phyloP scores from a whole-genome alignment of 2,113 vertebrate species.

The Indicator indicator region DNA sequence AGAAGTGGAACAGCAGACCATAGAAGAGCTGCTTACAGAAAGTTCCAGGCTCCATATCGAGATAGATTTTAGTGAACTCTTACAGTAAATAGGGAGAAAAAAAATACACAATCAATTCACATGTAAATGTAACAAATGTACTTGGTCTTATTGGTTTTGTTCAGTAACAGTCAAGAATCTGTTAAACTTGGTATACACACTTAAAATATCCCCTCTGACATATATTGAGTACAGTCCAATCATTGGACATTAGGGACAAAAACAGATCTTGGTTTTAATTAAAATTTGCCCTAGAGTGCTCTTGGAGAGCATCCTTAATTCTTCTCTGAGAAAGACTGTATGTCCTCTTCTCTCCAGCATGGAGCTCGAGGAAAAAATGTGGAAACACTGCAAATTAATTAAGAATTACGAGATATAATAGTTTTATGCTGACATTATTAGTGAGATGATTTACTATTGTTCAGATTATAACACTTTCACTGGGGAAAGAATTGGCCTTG shows the following conservation, averaged over 20 bases:
- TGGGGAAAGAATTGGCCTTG: background rate
- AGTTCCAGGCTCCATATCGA: background rate
- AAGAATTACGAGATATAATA: background rate
- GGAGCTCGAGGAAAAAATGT: background rate
- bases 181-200: background rate
- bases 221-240: background rate
- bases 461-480: background rate
- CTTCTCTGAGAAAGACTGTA: background rate
- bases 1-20: background rate
- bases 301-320: background rate
- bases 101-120: background rate
- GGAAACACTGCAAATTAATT: background rate
- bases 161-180: background rate
- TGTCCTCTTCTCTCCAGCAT: background rate
- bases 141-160: background rate
- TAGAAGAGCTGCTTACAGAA: background rate
- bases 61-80: background rate
- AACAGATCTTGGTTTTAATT: background rate
- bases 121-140: background rate
- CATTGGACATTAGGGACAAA: background rate
- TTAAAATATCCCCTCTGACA: background rate
- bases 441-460: conserved; percentile 31
- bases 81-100: background rate
- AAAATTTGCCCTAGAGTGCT: background rate
- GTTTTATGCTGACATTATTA: conserved; percentile 28